phyloP scores from a whole-genome alignment of 2,113 vertebrate species.

The Eleginops maclovinus region DNA sequence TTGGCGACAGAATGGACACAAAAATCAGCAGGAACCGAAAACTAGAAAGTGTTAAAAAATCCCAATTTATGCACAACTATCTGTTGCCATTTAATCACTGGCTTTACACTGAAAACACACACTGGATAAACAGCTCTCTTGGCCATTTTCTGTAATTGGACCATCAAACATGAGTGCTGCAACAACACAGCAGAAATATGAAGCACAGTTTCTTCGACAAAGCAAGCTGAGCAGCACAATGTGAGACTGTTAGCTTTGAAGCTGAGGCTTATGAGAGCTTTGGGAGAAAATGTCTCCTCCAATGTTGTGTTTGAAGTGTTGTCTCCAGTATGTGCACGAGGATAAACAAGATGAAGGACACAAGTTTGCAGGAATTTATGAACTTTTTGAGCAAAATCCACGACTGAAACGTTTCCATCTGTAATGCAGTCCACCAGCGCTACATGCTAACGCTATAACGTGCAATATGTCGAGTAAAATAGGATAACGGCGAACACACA shows the following conservation, averaged over 20 bases:
- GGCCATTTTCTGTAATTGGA: conserved; percentile 60
- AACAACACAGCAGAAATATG: conserved; percentile 45
- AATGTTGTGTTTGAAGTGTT: conserved; percentile 7
- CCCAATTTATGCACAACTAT: conserved; percentile 24
- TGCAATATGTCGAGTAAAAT: not conserved
- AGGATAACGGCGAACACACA: not conserved
- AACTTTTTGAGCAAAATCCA: conserved; percentile 1
- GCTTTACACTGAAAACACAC: conserved; percentile 44
- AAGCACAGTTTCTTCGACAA: conserved; percentile 41
- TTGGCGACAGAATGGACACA: conserved; percentile 32
- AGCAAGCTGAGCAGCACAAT: conserved; percentile 31
- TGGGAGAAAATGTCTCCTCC: conserved; percentile 17
- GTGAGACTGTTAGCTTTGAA: conserved; percentile 20
- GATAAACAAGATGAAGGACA: conserved; percentile 19
- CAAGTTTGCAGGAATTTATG: not conserved
- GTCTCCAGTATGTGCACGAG: not conserved
- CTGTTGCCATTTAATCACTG: conserved; percentile 29
- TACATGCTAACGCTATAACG: not conserved
- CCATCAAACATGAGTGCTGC: conserved; percentile 36
- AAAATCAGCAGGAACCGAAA: conserved; percentile 34
- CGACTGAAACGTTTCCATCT: not conserved
- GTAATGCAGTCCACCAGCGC: not conserved
- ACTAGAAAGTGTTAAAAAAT: conserved; percentile 2
- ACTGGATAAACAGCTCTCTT: conserved; percentile 41
- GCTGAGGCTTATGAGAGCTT: conserved; percentile 33